A percentile compares a stretch with the other conserved stretches of the same genome.
phyloP scores from a whole-genome alignment of 1,140 invertebrate species.

The Drosophila nebulosa region DNA sequence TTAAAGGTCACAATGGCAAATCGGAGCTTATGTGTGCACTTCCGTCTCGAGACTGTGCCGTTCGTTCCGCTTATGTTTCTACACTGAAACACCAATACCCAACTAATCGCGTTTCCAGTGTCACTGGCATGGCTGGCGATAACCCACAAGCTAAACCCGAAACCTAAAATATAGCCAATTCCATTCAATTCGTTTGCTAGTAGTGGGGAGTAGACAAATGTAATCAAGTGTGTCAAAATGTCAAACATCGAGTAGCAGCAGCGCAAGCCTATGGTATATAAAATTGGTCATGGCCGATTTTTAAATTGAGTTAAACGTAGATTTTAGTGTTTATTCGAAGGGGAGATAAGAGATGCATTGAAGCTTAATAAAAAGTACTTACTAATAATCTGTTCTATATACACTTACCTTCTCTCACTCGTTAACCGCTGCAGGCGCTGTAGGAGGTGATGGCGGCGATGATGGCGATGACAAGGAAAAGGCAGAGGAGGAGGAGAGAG shows the following conservation, averaged over 20 bases:
- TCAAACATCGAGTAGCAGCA: constrained; percentile 19
- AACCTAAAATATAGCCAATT: not conserved
- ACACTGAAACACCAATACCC: constrained; percentile 37
- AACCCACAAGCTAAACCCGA: constrained; percentile 1
- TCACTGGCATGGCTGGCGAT: constrained; percentile 18
- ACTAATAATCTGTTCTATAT: not conserved
- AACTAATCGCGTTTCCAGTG: constrained; percentile 56
- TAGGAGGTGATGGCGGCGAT: constrained; percentile 94
- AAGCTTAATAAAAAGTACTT: not conserved
- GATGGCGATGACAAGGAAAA: constrained; percentile 95
- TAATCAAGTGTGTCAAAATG: constrained; percentile 69
- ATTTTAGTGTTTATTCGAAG: not conserved
- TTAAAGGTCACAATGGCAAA: constrained; percentile 6
- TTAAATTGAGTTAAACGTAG: constrained; percentile 15
- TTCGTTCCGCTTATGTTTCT: constrained; percentile 15
- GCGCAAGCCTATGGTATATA: constrained; percentile 15
- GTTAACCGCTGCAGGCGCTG: constrained; percentile 86
- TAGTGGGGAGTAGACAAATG: not conserved
- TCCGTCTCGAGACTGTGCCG: constrained; percentile 29
- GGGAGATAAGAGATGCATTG: not conserved
- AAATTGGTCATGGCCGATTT: constrained; percentile 66
- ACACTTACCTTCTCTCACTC: constrained; percentile 1
- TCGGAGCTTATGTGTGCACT: constrained; percentile 26
- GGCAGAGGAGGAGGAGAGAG: constrained; percentile 96
- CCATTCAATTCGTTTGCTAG: not conserved